A percentile compares a stretch with the other conserved stretches of the same genome.
Conservation (phyloP, 2,797 vertebrate genomes). For the Tinamus major region DNA sequence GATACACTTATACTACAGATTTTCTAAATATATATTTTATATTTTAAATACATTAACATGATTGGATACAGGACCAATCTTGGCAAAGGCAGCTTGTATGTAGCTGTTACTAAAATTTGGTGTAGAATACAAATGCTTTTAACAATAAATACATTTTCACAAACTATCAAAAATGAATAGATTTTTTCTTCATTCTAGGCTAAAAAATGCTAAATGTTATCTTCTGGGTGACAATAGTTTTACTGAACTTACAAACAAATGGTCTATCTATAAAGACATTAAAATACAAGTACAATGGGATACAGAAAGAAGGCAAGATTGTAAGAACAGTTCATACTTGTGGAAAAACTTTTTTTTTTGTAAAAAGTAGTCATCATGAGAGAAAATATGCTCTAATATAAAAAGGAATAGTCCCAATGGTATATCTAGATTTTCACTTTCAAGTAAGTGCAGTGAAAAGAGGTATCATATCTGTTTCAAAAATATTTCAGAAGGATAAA, state of each 20-base stretch:
- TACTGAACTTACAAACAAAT: neutral
- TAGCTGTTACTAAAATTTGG: neutral
- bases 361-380: neutral
- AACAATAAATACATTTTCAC: neutral
- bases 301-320: neutral
- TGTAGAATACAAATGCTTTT: neutral
- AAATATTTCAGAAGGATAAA: neutral
- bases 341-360: neutral
- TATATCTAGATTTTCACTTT: neutral
- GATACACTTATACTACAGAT: neutral
- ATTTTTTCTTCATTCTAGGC: neutral
- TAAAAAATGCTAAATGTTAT: neutral
- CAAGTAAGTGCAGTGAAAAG: neutral
- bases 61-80: neutral
- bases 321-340: neutral
- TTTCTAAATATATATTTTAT: neutral
- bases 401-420: neutral
- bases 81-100: neutral
- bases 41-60: conserved; percentile 1
- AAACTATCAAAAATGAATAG: neutral
- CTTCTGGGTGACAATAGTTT: neutral
- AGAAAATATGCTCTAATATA: neutral
- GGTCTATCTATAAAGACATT: neutral
- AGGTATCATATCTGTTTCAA: conserved; percentile 1
- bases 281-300: neutral